These are phyloP conservation scores for Channa argus DNA, from an alignment of 2,113 vertebrate species.

Conservation along the genomic window DNA sequence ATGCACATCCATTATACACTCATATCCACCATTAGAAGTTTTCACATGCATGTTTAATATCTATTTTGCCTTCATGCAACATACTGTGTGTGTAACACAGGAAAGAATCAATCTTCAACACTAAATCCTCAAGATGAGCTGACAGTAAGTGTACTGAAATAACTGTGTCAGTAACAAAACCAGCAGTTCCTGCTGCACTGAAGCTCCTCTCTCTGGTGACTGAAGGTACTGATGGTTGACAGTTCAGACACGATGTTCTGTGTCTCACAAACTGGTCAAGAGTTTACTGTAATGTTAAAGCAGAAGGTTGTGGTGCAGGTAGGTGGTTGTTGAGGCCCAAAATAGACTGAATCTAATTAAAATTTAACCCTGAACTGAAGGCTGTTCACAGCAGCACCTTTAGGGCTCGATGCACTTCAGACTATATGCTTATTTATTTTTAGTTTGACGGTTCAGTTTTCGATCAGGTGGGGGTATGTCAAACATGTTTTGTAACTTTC, in stretches of 20 bases:
- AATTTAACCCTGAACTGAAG: background rate
- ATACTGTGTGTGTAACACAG: background rate
- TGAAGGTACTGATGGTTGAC: background rate
- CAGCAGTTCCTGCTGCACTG: slow-evolving; percentile 15
- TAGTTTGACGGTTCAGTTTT: background rate
- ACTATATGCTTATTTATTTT: background rate
- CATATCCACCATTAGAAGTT: background rate
- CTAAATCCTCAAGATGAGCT: slow-evolving; percentile 10
- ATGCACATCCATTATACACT: too few relatives aligned
- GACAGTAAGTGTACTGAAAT: background rate
- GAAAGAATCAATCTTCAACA: slow-evolving; percentile 17
- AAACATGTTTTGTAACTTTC: too few relatives aligned
- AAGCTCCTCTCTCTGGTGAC: slow-evolving; percentile 55
- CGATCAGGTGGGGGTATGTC: too few relatives aligned
- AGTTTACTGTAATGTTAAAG: background rate
- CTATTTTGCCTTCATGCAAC: background rate
- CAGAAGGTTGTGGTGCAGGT: background rate
- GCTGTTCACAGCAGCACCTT: background rate
- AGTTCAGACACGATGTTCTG: background rate
- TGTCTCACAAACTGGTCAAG: background rate
- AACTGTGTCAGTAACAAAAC: too few relatives aligned
- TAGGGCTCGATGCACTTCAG: background rate
- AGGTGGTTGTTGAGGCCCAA: background rate
- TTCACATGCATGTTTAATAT: background rate
- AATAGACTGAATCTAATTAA: background rate